Evolutionary conservation across 1,140 invertebrate species (phyloP), one percentile per base, ranked within the genome.

Genomic region (Liolophura sinensis): DNA sequence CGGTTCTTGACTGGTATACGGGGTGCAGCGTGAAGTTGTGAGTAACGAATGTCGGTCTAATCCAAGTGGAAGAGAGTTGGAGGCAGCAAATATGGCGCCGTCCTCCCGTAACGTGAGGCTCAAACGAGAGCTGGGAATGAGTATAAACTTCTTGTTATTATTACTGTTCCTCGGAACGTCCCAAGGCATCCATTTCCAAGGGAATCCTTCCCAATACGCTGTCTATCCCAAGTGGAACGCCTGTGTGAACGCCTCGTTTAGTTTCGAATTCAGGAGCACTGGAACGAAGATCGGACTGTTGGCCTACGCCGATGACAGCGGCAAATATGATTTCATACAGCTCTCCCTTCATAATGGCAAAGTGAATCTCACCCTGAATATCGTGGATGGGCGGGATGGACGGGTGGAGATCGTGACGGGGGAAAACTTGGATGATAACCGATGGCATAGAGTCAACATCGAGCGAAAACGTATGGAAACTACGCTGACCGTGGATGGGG

Each of bases 271-370:
- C 71, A 75, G 72, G 55, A 81, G 79, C 5, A 64, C 50, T 7
- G 47, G 60, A n/a, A 24, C 59, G 47, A 15, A 24, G 0, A 61
- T 75, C 5, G 75, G 69, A 0, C 40, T 81, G 22, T 66, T 83
- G 22, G 72, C 80, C 78, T 83, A 82, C 71, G 78, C 75, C 7
- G 81, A 82, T 57, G 79, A 83, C 65, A 75, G 74, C 27, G 77
- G 81, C 11, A 65, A 56, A 1, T 76, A 75, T 56, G 78, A 81
- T 65, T 83, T 76, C 65, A 69, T 81, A 25, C 67, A 73, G 66
- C 58, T 58, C 16, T 66, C 63, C 1, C 27, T 79, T 48, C 60
- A 64, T 12, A 57, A 70, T 15, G 75, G 76, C 5, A 49, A 51
- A 0, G 66, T 81, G 1, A 47, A 59, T n/a, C 62, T 81, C n/a